These are phyloP conservation scores for Silurus aristotelis DNA, from an alignment of 2,797 vertebrate species.

Conservation along the genomic window DNA sequence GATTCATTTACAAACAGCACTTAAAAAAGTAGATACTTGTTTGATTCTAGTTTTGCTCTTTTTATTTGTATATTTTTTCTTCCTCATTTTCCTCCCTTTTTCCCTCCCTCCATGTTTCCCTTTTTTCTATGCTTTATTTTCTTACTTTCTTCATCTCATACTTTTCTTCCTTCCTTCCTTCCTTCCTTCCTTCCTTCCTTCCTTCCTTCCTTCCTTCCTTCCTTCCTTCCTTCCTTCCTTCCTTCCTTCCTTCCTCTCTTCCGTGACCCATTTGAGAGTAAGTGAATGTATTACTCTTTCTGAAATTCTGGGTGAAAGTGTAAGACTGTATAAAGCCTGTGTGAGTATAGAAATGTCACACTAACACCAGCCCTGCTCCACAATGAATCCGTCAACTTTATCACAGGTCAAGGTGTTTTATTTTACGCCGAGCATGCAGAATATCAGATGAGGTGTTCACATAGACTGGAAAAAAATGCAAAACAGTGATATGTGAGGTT, in stretches of 20 bases:
- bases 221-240: not conserved
- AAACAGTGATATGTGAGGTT: slow-evolving; percentile 57
- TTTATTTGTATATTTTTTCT: not conserved
- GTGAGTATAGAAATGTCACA: slow-evolving; percentile 7
- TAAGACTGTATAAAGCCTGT: not conserved
- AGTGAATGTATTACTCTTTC: slow-evolving; percentile 22
- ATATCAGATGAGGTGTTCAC: slow-evolving; percentile 7
- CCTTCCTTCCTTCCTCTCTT: no score
- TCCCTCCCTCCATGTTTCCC: no score
- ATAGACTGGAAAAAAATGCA: slow-evolving; percentile 51
- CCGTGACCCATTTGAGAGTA: no score
- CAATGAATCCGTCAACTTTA: slow-evolving; percentile 31
- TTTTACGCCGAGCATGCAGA: slow-evolving; percentile 21
- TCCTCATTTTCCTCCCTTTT: slow-evolving; percentile 1
- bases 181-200: not conserved
- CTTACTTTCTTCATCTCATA: no score
- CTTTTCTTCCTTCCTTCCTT: no score
- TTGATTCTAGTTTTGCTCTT: not conserved
- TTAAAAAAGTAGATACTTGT: not conserved
- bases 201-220: not conserved
- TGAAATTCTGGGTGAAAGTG: slow-evolving; percentile 20
- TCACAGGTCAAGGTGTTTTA: slow-evolving; percentile 39
- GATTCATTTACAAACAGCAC: not conserved
- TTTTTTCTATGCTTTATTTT: no score
- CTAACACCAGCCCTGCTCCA: slow-evolving; percentile 5